phyloP scores from a whole-genome alignment of 1,140 invertebrate species.

The Solenopsis invicta region DNA sequence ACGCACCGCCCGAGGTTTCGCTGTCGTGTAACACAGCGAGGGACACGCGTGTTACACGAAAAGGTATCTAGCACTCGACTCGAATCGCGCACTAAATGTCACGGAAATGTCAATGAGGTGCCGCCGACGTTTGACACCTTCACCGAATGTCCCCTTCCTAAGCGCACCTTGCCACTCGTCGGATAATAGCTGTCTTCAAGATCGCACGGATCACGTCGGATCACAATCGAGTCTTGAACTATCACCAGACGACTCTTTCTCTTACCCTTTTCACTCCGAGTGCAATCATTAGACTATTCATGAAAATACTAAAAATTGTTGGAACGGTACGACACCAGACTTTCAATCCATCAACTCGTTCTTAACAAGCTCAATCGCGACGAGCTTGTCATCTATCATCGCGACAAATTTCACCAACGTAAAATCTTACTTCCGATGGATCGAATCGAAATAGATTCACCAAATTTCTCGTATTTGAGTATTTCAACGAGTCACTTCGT shows the following conservation, averaged over 20 bases:
- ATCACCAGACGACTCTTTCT: conserved; percentile 27
- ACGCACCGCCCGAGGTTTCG: background rate
- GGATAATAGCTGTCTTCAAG: background rate
- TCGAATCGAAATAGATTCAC: conserved; percentile 22
- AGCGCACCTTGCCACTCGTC: conserved; percentile 50
- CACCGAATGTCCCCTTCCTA: conserved; percentile 71
- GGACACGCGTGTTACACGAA: conserved; percentile 69
- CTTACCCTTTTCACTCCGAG: conserved; percentile 14
- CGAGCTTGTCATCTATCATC: background rate
- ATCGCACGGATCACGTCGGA: conserved; percentile 22
- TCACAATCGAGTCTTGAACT: conserved; percentile 26
- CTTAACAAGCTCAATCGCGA: background rate
- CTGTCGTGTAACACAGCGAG: conserved; percentile 3
- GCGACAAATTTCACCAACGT: background rate
- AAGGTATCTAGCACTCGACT: conserved; percentile 55
- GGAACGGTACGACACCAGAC: background rate
- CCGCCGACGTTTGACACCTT: conserved; percentile 78
- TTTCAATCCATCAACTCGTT: background rate
- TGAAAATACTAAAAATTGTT: background rate
- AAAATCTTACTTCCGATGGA: background rate
- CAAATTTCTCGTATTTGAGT: conserved; percentile 16
- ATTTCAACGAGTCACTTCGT: conserved; percentile 35
- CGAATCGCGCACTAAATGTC: conserved; percentile 79
- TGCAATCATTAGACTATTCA: background rate
- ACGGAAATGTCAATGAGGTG: conserved; percentile 79